Evolutionary conservation across 2,888 invertebrate species (phyloP), one percentile per base, ranked within the genome.

Genomic region (Eristalis tenax): DNA sequence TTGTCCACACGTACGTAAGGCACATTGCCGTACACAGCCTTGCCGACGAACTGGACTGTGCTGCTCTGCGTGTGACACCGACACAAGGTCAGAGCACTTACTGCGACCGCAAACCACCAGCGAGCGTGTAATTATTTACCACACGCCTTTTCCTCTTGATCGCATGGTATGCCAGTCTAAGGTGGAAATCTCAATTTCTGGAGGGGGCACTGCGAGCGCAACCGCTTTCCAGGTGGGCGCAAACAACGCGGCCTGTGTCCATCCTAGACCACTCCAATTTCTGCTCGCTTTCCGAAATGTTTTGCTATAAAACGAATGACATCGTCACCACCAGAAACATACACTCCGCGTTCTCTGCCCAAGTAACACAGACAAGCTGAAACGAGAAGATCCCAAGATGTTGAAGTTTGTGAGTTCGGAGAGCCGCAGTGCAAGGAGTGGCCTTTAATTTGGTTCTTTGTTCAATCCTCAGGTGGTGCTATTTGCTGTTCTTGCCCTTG

Each of bases 401-500:
- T 88, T 88, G 79, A 89, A 89, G 83, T 86, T 90, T 84, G 90
- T 90, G 83, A 89, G 88, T 85, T 18, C 18, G 18, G 15, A 1
- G 43, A 43, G 43, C 4, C 22, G 38, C 5, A 15, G 23, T n/a
- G 18, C 57, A 1, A 4, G 13, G 68, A 35, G 50, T 50, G 22
- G 11, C 28, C 63, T 35, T 74, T 57, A 56, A 40, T 23, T 40
- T 50, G 10, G 5, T 40, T 68, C 32, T 13, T 38, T 10, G n/a
- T 63, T 32, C 23, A 65, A 64, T 75, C 88, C 89, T n/a, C 83
- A 90, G 88, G 87, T 90, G 63, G 89, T 90, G 73, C 90, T 91
- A 78, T 88, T 90, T 23, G 89, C 90, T 40, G 88, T 90, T 64
- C 70, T 90, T 40, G 88, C 88, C 75, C 65, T 88, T 75, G 89